These are phyloP conservation scores for Alosa sapidissima DNA, from an alignment of 2,797 vertebrate species.

Conservation along the genomic window DNA sequence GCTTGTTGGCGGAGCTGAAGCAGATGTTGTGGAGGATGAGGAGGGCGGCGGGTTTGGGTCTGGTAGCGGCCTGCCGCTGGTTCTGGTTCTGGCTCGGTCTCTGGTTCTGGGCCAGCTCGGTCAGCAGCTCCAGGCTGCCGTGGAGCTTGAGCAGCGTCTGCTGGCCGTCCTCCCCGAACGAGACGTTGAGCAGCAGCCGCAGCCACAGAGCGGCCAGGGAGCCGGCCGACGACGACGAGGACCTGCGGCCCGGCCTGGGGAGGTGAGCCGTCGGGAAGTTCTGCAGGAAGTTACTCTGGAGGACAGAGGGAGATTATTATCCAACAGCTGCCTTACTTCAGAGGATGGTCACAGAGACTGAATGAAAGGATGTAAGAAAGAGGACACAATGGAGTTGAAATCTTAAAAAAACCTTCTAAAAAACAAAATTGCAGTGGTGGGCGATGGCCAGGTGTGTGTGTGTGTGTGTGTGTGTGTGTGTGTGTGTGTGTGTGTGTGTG, in stretches of 20 bases:
- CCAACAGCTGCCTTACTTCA: too few relatives aligned
- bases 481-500: too few relatives aligned
- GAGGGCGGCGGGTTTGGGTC: conserved; percentile 66
- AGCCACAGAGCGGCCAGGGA: conserved; percentile 79
- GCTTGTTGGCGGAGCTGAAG: conserved; percentile 87
- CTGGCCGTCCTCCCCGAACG: conserved; percentile 87
- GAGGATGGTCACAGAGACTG: too few relatives aligned
- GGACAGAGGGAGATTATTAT: conserved; percentile 34
- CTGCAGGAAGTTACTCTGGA: conserved; percentile 93
- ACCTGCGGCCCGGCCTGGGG: conserved; percentile 74
- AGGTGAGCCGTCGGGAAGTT: conserved; percentile 80
- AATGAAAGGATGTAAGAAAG: too few relatives aligned
- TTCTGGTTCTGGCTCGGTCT: conserved; percentile 57
- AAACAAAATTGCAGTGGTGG: too few relatives aligned
- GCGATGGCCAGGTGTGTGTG: too few relatives aligned
- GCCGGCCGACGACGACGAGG: conserved; percentile 35
- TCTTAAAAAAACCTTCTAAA: too few relatives aligned
- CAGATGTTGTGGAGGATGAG: conserved; percentile 92
- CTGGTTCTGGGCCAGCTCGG: conserved; percentile 80
- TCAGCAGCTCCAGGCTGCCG: conserved; percentile 84
- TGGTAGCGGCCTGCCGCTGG: conserved; percentile 56
- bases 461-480: too few relatives aligned
- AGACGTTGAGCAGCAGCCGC: conserved; percentile 85
- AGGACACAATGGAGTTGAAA: too few relatives aligned
- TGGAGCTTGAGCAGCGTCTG: conserved; percentile 86